These are phyloP conservation scores for Dromococcyx pavoninus DNA, from an alignment of 2,797 vertebrate species.

Conservation along the genomic window DNA sequence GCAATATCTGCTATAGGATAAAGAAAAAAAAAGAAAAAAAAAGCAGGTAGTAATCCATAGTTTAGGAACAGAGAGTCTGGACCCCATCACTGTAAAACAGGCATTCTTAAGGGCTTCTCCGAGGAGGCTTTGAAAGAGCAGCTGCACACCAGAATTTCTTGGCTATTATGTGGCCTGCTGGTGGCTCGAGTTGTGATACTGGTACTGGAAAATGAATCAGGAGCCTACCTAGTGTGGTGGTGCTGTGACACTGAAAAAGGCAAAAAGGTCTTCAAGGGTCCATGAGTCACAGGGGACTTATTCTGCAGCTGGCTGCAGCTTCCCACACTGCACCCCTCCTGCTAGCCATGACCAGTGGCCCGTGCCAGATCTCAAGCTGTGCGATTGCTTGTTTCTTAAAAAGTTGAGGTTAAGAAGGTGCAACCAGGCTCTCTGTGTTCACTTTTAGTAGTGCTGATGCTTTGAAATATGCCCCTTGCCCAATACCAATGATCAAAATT, in stretches of 20 bases:
- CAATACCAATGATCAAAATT: fast-evolving
- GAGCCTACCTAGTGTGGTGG: not conserved
- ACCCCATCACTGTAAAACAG: not conserved
- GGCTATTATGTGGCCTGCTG: fast-evolving
- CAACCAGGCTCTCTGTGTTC: not conserved
- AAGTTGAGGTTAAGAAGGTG: not conserved
- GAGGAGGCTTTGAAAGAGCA: not conserved
- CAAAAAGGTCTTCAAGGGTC: not conserved
- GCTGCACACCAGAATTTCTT: not conserved
- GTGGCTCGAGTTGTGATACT: fast-evolving
- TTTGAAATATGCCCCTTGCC: not conserved
- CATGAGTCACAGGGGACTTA: not conserved
- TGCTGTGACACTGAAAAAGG: not conserved
- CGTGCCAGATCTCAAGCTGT: not conserved
- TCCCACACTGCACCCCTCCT: not conserved
- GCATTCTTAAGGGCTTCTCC: not conserved
- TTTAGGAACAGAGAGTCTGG: not conserved
- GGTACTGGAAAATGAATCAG: not conserved
- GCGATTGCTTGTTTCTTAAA: not conserved
- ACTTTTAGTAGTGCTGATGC: not conserved
- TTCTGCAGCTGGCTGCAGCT: not conserved
- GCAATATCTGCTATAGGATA: not conserved
- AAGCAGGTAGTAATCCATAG: not conserved
- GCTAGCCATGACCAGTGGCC: not conserved
- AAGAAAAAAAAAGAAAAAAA: not conserved